A percentile compares a stretch with the other conserved stretches of the same genome.
These are phyloP conservation scores for Saccopteryx bilineata DNA, from an alignment of 2,113 vertebrate species.

Conservation along the genomic window DNA sequence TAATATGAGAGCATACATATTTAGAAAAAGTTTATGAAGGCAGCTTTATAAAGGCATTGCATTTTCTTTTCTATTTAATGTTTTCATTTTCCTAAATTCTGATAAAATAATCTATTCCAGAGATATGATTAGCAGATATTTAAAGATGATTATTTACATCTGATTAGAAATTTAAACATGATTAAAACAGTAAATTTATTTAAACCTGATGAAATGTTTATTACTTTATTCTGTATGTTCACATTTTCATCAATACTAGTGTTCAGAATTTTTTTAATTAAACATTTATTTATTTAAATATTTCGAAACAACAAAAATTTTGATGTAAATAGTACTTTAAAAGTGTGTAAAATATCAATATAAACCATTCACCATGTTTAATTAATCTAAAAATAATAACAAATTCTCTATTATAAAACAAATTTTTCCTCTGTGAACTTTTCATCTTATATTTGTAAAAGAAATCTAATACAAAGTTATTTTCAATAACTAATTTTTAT, in stretches of 20 bases:
- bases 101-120: conserved; percentile 78
- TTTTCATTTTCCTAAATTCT: conserved; percentile 81
- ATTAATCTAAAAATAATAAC: neutral
- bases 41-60: conserved; percentile 84
- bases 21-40: conserved; percentile 84
- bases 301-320: neutral
- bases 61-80: conserved; percentile 86
- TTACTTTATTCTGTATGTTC: neutral
- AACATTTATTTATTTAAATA: neutral
- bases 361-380: neutral
- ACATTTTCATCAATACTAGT: neutral
- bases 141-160: conserved; percentile 81
- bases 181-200: conserved; percentile 77
- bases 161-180: conserved; percentile 84
- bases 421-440: neutral
- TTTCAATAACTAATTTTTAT: neutral
- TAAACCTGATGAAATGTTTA: conserved; percentile 51
- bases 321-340: conserved; percentile 20
- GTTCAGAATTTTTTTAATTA: conserved; percentile 30
- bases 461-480: neutral
- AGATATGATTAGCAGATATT: conserved; percentile 77
- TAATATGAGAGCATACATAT: conserved; percentile 73
- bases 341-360: neutral
- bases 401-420: neutral
- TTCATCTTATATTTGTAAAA: neutral